Base-by-base conservation (phyloP, 2,797 vertebrate species). In the Neostethus bicornis region DNA sequence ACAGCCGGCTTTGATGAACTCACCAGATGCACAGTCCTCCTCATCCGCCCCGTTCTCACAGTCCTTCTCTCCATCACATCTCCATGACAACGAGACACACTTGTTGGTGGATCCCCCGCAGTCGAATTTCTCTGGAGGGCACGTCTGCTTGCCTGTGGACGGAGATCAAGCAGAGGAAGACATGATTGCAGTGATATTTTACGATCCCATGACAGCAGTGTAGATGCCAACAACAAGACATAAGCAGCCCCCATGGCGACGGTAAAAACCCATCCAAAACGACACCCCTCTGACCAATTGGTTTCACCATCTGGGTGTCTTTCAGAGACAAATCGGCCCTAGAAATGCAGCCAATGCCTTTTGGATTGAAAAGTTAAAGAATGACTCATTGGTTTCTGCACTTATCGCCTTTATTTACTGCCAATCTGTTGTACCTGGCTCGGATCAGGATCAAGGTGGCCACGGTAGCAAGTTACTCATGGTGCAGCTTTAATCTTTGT, bases 71-170 rank as follows among this genome's bases (percentile, higher is more conserved):
- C 96, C 96, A 4, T 99, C 97, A 20, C 97, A 99, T 78, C 91
- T 91, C 96, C 97, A 99, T 1, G 95, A 96, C 16, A 92, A 83
- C 0, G 96, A 96, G 81, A 98, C 95, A 53, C 97, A 99, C 84
- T 95, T 96, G 89, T 94, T 95, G 89, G 92, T 93, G 66, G 88
- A 70, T 61, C 95, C 95, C 68, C 96, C 96, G 58, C 96, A 99
- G 92, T 96, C 96, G 5, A 98, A 95, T 89, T 96, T 98, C 92
- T 97, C 95, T 5, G 94, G 91, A 5, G 95, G 94, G 61, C 97
- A 99, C 5, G 94, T 94, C 87, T 96, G 94, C 85, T 93, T 95
- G 83, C 92, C 96, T 93, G 89, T 61, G 80, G 86, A 52, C 26
- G 51, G 55, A 75, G 64, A 85, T 68, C 16, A 70, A 71, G 62